Base-by-base conservation (phyloP, 2,113 vertebrate species). In the Sturnira hondurensis region DNA sequence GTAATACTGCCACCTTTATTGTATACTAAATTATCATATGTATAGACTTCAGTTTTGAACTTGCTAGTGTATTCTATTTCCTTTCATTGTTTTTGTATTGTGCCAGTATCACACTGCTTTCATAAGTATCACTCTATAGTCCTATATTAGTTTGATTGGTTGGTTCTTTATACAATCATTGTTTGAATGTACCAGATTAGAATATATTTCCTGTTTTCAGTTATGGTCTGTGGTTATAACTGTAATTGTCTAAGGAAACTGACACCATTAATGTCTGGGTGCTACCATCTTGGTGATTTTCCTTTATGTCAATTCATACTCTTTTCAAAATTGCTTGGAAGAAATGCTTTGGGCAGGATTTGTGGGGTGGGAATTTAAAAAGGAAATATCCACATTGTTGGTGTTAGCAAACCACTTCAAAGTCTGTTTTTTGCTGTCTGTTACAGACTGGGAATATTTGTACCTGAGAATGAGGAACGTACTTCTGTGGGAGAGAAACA, bases 121-220 rank as follows among this genome's bases (percentile, higher is more conserved):
- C 28, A 70, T 56, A 87, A 73, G 43, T 88, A 41, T 74, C 24
- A 71, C 7, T 83, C 78, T 50, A 74, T 91, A 58, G 91, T 94
- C 8, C 78, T 45, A 1, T 92, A 22, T 94, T 96, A 77, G 63
- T 54, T 85, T 94, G 41, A 45, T 89, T 84, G 4, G 63, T 67
- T 95, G 36, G 13, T 85, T 89, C n/a, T 82, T 86, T 86, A 84
- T 77, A 61, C 93, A 93, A 91, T 95, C 65, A 58, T 61, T 77
- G 12, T 89, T 89, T 70, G 45, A 92, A 68, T 43, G 50, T 3
- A 65, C n/a, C 28, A 65, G 50, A 73, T 92, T 89, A 83, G 68
- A 93, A 93, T 67, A 47, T 78, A 90, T 95, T 90, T 93, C 71
- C 65, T 91, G 41, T 93, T 95, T 92, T 88, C 52, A 77, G 7